Evolutionary conservation across 2,797 vertebrate genomes (phyloP).

Genomic region (Enteromius unitaeniatus): DNA sequence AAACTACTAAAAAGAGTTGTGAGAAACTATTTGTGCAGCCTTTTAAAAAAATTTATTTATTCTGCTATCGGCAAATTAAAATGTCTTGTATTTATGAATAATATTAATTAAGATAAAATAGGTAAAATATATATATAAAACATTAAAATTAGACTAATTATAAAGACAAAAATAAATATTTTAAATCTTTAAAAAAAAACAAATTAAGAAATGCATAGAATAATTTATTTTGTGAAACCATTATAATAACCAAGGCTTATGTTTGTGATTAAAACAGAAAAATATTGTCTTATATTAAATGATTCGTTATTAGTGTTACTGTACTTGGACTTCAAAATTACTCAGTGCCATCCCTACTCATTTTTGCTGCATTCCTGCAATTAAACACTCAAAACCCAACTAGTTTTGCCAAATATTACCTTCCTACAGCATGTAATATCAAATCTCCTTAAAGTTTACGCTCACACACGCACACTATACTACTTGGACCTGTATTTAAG

Average conservation of each 20-base stretch:
- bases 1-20: not conserved
- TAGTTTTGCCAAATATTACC: conserved; percentile 18
- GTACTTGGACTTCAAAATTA: conserved; percentile 27
- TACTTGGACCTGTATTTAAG: conserved; percentile 33
- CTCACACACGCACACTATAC: not conserved
- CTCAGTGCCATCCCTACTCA: not conserved
- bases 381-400: conserved; percentile 13
- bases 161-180: too few relatives aligned
- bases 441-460: not conserved
- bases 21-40: not conserved
- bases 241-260: too few relatives aligned
- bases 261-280: not conserved
- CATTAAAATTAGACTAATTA: not conserved
- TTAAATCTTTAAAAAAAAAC: not conserved
- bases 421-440: conserved; percentile 26
- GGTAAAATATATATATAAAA: not conserved
- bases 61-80: not conserved
- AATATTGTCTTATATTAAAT: not conserved
- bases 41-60: too few relatives aligned
- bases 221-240: not conserved
- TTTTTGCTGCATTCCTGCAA: not conserved
- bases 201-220: not conserved
- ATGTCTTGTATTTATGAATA: not conserved
- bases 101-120: not conserved
- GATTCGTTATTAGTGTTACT: not conserved